phyloP scores from a whole-genome alignment of 2,113 vertebrate genomes.

The Brachionichthys hirsutus region DNA sequence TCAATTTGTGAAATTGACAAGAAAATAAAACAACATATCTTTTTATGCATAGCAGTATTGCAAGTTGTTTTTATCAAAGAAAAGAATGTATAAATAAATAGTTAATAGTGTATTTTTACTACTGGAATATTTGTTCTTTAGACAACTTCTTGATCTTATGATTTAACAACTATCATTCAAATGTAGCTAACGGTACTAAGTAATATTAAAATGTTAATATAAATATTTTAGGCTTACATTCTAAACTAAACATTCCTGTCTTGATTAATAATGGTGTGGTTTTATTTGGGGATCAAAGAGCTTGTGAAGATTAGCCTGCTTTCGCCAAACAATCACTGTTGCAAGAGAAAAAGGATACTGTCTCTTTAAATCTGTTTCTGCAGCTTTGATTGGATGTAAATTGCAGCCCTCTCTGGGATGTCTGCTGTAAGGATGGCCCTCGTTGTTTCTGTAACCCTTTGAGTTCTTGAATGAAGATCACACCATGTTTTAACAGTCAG shows the following conservation, averaged over 20 bases:
- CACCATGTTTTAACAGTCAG: slow-evolving; percentile 18
- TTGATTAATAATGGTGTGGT: slow-evolving; percentile 30
- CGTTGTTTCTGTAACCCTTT: slow-evolving; percentile 83
- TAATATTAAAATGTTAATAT: slow-evolving; percentile 42
- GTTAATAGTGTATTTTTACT: slow-evolving; percentile 81
- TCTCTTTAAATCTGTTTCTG: slow-evolving; percentile 83
- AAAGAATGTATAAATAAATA: slow-evolving; percentile 67
- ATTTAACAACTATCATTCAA: slow-evolving; percentile 59
- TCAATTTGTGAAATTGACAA: slow-evolving; percentile 86
- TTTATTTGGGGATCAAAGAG: slow-evolving; percentile 25
- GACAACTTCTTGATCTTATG: slow-evolving; percentile 58
- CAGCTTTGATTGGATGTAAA: slow-evolving; percentile 64
- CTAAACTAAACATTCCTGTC: slow-evolving; percentile 31
- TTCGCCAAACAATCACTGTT: slow-evolving; percentile 60
- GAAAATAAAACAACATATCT: slow-evolving; percentile 65
- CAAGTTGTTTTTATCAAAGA: slow-evolving; percentile 69
- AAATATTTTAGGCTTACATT: slow-evolving; percentile 49
- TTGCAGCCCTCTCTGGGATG: slow-evolving; percentile 40
- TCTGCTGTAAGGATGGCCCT: slow-evolving; percentile 55
- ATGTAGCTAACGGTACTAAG: slow-evolving; percentile 55
- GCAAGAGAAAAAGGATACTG: slow-evolving; percentile 80
- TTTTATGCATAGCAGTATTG: slow-evolving; percentile 70
- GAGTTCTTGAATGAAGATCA: slow-evolving; percentile 76
- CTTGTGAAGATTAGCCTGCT: slow-evolving; percentile 48
- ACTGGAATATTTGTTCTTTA: slow-evolving; percentile 71